Base-by-base conservation (phyloP, 2,888 invertebrate species). In the Cryptops parisi region DNA sequence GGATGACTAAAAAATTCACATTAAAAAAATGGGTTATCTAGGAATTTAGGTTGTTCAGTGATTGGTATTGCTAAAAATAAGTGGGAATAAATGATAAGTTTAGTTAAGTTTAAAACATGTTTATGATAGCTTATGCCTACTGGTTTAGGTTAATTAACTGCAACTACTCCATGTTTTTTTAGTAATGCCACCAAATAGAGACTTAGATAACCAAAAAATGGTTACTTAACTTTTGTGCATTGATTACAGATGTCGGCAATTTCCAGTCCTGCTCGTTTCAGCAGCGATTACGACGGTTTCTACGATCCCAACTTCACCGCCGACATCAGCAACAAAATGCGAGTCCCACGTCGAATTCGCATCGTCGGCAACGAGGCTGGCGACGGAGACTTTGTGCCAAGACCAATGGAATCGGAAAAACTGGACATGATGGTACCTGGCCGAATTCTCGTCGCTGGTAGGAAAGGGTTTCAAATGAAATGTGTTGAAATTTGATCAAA, bases 321-420 rank as follows among this genome's bases (percentile, higher is more conserved):
- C 48, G 82, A 84, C 64, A 84, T 87, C 57, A 83, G 79, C 63
- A 78, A 81, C 62, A 80, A 79, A 68, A 87, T 87, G 87, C 79
- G 81, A 60, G 83, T 86, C 15, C 86, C 85, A 0, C 81, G 82
- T 63, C 77, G 79, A 62, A 82, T 84, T 57, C 77, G 83, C 70
- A 82, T 88, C 53, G 80, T 78, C 59, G 82, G 82, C 56, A 47
- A 45, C 54, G 57, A 52, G 17, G 44, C 43, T 52, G 46, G 54
- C 19, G 47, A 53, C 24, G 46, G 26, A 9, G 60, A 59, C 52
- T 57, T 57, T 26, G 6, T 33, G 12, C 55, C 45, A 46, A 55
- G 33, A 60, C 58, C 41, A 58, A 60, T 58, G 70, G 75, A 52
- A 76, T 78, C 58, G 51, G 84, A 86, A 62, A 84, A 83, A 70